Percentiles rank a stretch among this genome's conserved stretches.
phyloP scores from a whole-genome alignment of 1,140 invertebrate species.

The Drosophila sucinea region DNA sequence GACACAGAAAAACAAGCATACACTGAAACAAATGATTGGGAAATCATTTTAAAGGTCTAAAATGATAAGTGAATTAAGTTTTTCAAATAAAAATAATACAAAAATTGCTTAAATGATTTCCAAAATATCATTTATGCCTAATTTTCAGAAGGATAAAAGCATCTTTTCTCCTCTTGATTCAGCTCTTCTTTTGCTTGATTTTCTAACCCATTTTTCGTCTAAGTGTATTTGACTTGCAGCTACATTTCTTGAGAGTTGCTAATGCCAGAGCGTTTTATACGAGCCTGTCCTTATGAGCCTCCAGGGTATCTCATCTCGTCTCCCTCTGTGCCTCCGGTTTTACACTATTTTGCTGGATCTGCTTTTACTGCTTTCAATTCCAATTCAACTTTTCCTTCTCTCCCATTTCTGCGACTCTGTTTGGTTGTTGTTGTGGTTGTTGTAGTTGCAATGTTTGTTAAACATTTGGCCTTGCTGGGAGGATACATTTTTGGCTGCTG shows the following conservation, averaged over 20 bases:
- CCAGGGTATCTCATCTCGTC: conserved; percentile 39
- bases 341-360: neutral
- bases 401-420: neutral
- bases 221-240: neutral
- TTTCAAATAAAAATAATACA: too few species aligned
- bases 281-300: conserved; percentile 67
- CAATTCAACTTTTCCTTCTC: conserved; percentile 1
- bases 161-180: too few species aligned
- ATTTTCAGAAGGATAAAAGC: too few species aligned
- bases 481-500: conserved; percentile 57
- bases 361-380: neutral
- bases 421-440: neutral
- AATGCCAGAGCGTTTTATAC: conserved; percentile 69
- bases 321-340: neutral
- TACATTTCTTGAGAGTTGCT: conserved; percentile 69
- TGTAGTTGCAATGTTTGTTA: conserved; percentile 49
- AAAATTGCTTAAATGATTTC: too few species aligned
- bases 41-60: too few species aligned
- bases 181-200: neutral
- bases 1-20: neutral
- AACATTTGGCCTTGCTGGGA: conserved; percentile 64
- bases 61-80: too few species aligned
- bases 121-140: too few species aligned
- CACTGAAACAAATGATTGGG: neutral
- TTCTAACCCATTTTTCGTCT: neutral